Percentiles rank a stretch among this genome's conserved stretches.
phyloP scores from a whole-genome alignment of 1,140 invertebrate genomes.

The Platyscapa corneri region DNA sequence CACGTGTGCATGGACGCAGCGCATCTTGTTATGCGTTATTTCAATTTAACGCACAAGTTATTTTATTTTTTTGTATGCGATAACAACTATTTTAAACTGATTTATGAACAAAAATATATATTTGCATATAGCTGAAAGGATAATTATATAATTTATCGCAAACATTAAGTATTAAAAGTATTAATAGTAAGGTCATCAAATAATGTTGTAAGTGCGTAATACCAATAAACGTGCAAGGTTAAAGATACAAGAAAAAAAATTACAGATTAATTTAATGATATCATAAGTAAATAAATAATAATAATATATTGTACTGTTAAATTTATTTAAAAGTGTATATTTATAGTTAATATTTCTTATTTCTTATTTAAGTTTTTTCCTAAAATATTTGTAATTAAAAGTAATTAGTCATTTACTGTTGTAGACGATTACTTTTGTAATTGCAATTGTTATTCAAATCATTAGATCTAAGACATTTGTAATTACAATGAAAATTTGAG shows the following conservation, averaged over 20 bases:
- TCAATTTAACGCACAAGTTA: neutral
- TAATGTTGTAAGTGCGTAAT: conserved; percentile 24
- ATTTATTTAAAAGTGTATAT: neutral
- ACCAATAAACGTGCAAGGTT: conserved; percentile 31
- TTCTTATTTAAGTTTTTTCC: neutral
- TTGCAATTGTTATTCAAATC: neutral
- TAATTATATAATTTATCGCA: conserved; percentile 10
- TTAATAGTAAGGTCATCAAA: conserved; percentile 15
- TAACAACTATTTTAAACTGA: neutral
- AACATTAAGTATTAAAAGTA: conserved; percentile 23
- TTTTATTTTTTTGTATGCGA: neutral
- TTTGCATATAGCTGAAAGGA: conserved; percentile 32
- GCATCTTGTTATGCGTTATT: conserved; percentile 8
- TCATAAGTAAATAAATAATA: conserved; percentile 17
- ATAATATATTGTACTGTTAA: neutral
- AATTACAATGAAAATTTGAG: neutral
- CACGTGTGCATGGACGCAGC: conserved; percentile 7
- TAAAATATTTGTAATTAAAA: neutral
- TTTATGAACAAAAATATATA: neutral
- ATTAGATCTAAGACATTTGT: neutral
- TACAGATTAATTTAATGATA: conserved; percentile 30
- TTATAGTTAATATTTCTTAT: neutral
- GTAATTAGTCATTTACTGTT: neutral
- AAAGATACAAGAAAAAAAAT: conserved; percentile 44
- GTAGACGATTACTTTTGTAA: neutral